Evolutionary conservation across 2,888 invertebrate genomes (phyloP).

Genomic region (Malthinus flaveolus): DNA sequence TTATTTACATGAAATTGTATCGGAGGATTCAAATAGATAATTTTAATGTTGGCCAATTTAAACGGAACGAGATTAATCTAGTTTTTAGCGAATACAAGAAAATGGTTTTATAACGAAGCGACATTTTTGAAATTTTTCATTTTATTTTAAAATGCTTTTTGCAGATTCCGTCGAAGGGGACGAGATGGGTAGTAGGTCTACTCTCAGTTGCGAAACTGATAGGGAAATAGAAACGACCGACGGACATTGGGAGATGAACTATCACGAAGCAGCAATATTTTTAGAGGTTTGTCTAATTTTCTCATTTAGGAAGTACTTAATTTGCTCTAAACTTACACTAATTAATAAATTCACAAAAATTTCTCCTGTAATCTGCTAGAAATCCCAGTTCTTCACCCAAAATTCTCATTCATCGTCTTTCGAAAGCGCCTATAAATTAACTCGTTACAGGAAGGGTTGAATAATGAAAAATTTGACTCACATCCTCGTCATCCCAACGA

Average conservation of each 20-base stretch:
- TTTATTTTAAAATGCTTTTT: background rate
- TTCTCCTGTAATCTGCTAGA: background rate
- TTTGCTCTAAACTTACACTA: background rate
- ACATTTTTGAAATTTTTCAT: too few species aligned
- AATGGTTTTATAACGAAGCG: too few species aligned
- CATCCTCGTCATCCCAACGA: constrained; percentile 83
- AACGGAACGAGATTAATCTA: constrained; percentile 13
- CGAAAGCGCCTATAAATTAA: background rate
- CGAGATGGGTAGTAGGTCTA: constrained; percentile 67
- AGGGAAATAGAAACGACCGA: constrained; percentile 58
- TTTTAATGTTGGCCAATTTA: too few species aligned
- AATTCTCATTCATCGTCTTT: too few species aligned
- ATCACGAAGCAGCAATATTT: constrained; percentile 87
- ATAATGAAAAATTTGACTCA: constrained; percentile 89
- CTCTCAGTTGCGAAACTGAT: constrained; percentile 59
- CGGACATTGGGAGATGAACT: constrained; percentile 86
- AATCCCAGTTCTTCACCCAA: background rate
- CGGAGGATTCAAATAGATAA: too few species aligned
- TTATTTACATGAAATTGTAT: too few species aligned
- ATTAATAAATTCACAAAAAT: background rate
- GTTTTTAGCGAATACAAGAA: background rate
- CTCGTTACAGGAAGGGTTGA: constrained; percentile 76
- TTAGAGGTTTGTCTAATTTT: constrained; percentile 64
- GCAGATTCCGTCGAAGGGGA: constrained; percentile 58
- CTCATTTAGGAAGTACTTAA: background rate